phyloP scores from a whole-genome alignment of 2,888 invertebrate species.

The Volucella zonaria region DNA sequence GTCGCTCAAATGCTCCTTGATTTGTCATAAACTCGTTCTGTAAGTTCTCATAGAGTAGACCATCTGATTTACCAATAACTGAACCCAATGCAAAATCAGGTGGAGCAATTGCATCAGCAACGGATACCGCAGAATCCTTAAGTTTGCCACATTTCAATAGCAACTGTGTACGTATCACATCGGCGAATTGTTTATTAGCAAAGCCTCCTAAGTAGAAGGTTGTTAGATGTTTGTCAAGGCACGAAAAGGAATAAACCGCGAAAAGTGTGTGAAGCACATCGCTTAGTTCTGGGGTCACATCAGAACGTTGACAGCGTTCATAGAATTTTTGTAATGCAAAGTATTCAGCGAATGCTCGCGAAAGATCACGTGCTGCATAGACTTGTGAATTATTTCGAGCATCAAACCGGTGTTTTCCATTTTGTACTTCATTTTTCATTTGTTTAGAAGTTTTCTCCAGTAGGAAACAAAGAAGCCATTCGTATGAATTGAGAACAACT shows the following conservation, averaged over 20 bases:
- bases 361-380: conserved; percentile 89
- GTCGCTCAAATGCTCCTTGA: conserved; percentile 87
- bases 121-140: conserved; percentile 89
- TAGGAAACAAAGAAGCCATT: conserved; percentile 93
- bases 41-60: conserved; percentile 87
- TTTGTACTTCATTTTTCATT: conserved; percentile 84
- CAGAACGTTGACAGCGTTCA: conserved; percentile 78
- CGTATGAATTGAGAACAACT: conserved; percentile 89
- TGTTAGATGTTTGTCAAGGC: conserved; percentile 88
- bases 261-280: conserved; percentile 84
- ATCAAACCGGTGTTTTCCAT: conserved; percentile 87
- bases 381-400: conserved; percentile 92
- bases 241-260: conserved; percentile 85
- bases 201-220: conserved; percentile 86
- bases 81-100: conserved; percentile 95
- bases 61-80: conserved; percentile 92
- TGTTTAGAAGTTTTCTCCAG: conserved; percentile 87
- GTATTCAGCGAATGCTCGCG: conserved; percentile 90
- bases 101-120: conserved; percentile 93
- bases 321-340: conserved; percentile 83
- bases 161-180: conserved; percentile 87
- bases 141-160: conserved; percentile 87
- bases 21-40: conserved; percentile 88
- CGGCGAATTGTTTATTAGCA: conserved; percentile 84
- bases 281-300: conserved; percentile 79